Base-by-base conservation (phyloP, 2,797 vertebrate genomes). In the Furcifer pardalis region DNA sequence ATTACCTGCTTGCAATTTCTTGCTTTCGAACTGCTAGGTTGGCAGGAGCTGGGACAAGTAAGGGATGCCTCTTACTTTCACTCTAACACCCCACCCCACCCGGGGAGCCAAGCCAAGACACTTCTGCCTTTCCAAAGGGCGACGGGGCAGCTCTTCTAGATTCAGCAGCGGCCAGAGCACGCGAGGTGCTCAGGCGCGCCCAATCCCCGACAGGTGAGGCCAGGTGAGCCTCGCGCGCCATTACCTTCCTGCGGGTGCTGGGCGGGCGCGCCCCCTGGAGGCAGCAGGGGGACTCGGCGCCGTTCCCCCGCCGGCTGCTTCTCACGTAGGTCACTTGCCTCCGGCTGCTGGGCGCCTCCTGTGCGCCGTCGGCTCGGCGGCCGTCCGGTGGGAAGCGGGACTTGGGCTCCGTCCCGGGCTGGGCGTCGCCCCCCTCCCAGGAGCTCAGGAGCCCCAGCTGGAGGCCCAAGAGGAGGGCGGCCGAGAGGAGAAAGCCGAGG, bases 261-360 rank as follows among this genome's bases (percentile, higher is more conserved):
- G 59, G 91, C 56, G 74, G 84, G 83, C 86, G 78, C 80, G 73
- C 81, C 35, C 84, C 90, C 77, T 46, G 91, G 65, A 79, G 72
- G 72, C 95, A 96, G 86, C 94, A 95, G 87, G 87, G 77, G 15
- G 91, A 82, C 13, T 30, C 63, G 23, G 75, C 60, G 46, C 69
- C 44, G 65, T 91, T 88, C 56, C 90, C 76, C 80, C 92, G 82
- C 88, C 94, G 94, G 56, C 93, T 90, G 81, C 94, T 95, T 83
- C 95, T 91, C 89, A 96, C 93, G 91, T 95, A 96, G 71, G 96
- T 97, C 84, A 97, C 96, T 88, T 94, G 95, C 89, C 95, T 94
- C 84, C 95, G 94, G 60, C 95, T 65, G 59, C 84, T 89, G 35
- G 74, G 73, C 1, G 85, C 90, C 66, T 44, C 89, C 15, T 56